These are phyloP conservation scores for Bombylius major DNA, from an alignment of 2,888 invertebrate genomes.

Conservation along the genomic window DNA sequence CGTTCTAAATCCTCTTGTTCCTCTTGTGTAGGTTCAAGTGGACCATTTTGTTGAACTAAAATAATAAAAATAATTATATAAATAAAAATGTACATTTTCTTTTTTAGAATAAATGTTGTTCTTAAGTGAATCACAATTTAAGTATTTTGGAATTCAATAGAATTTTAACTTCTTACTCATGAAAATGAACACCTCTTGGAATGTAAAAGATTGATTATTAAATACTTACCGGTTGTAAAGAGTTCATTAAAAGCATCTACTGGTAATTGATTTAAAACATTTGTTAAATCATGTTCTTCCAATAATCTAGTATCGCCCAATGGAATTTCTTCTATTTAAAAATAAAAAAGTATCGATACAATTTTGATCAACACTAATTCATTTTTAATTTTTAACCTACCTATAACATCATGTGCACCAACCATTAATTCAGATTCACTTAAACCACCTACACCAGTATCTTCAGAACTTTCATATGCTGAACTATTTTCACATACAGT, in stretches of 20 bases:
- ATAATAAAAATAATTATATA: background rate
- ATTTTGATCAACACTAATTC: background rate
- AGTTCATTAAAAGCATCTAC: constrained; percentile 74
- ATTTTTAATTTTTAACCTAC: constrained; percentile 16
- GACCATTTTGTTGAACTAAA: constrained; percentile 54
- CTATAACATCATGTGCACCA: constrained; percentile 36
- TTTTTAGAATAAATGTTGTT: too few relatives aligned
- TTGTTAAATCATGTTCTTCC: constrained; percentile 63
- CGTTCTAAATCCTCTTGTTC: constrained; percentile 82
- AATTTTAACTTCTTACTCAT: too few relatives aligned
- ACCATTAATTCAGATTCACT: constrained; percentile 47
- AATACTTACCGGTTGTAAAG: constrained; percentile 52
- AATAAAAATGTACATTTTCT: background rate
- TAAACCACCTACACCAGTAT: constrained; percentile 44
- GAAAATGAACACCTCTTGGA: too few relatives aligned
- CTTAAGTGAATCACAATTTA: background rate
- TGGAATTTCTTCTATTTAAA: constrained; percentile 40
- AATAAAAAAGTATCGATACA: background rate
- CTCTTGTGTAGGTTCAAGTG: constrained; percentile 58
- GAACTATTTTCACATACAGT: constrained; percentile 47
- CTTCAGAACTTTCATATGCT: constrained; percentile 49
- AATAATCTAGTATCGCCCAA: constrained; percentile 44
- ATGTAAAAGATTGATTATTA: too few relatives aligned
- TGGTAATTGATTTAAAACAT: constrained; percentile 63
- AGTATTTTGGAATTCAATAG: too few relatives aligned